Base-by-base conservation (phyloP, 2,888 invertebrate species). In the Acrobasis suavella region DNA sequence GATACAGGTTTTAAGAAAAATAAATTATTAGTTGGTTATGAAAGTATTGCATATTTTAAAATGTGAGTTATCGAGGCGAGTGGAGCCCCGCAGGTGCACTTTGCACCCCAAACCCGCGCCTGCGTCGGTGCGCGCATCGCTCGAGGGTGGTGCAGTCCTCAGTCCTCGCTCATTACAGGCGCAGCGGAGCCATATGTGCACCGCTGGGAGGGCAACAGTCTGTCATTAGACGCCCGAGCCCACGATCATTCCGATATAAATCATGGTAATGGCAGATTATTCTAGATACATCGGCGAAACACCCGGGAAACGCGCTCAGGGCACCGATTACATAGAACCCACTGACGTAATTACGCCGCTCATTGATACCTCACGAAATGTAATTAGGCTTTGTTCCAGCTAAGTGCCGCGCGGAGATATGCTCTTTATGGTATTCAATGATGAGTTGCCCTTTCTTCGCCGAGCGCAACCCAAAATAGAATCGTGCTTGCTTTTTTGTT, bases 181-280 rank as follows among this genome's bases (percentile, higher is more conserved):
- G 69, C 71, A 70, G 65, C 77, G 67, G 75, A 78, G 71, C 82
- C 87, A 87, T 87, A 85, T 82, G 81, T 80, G 84, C 83, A 78
- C 77, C 78, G 77, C 83, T 77, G 76, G 79, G 75, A 80, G 80
- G 75, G 70, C 77, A 73, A 70, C 74, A 74, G 78, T 73, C 89
- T 86, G 84, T 89, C 87, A 90, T 91, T 91, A 91, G 84, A 80
- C 81, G 79, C 79, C 78, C 83, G 77, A 81, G 79, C 77, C 86
- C 78, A 81, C 83, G 85, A 87, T 89, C 83, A 83, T 78, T 82
- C 80, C 80, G 85, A 88, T 89, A 91, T 91, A 90, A 91, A 91
- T 90, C 91, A 89, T 85, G 85, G 82, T 91, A 91, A 91, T 91
- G 85, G 89, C 85, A 89, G 81, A 91, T 91, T 88, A 90, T 89